Evolutionary conservation across 2,888 invertebrate species (phyloP), one percentile per base, ranked within the genome.

Genomic region (Spodoptera picta): DNA sequence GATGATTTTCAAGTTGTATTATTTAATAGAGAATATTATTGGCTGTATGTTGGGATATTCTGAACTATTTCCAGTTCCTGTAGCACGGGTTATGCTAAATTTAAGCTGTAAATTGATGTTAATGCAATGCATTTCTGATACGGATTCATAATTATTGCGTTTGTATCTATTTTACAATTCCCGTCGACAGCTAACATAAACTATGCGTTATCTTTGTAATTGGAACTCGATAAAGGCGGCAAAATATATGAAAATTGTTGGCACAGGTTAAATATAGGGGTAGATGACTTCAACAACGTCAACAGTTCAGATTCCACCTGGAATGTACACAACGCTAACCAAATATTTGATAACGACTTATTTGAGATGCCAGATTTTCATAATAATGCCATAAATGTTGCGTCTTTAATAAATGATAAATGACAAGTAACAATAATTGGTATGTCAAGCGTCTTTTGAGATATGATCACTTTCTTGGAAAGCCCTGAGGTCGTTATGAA

Each of bases 211-310:
- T 83, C 79, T 80, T 58, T 68, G 79, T 82, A 80, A 76, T 83
- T 80, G 80, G 77, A 80, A 81, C 77, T 82, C 60, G 73, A 81
- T 82, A 77, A 76, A 80, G 72, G 72, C 75, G 78, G 80, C 78
- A 77, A 80, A 78, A 78, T 78, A 77, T 69, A 78, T 66, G 69
- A 61, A 73, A 72, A 70, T 78, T 61, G 65, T 65, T 70, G 45
- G 63, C 31, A 49, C 46, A 54, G 52, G 54, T 67, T 78, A 73
- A 79, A 61, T 71, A 57, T 51, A 19, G 49, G 53, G 52, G 50
- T 76, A 58, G 73, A 73, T 60, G 59, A 55, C 59, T 52, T 58
- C 31, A 61, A 60, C 48, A 55, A 62, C 49, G 59, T 76, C 61
- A 54, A 43, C 7, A 12, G 36, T 65, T 54, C 50, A 49, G 53